Percentiles rank a stretch among this genome's conserved stretches.
These are phyloP conservation scores for Paramuricea clavata DNA, from an alignment of 92 coral and sea anemone species.

Conservation along the genomic window DNA sequence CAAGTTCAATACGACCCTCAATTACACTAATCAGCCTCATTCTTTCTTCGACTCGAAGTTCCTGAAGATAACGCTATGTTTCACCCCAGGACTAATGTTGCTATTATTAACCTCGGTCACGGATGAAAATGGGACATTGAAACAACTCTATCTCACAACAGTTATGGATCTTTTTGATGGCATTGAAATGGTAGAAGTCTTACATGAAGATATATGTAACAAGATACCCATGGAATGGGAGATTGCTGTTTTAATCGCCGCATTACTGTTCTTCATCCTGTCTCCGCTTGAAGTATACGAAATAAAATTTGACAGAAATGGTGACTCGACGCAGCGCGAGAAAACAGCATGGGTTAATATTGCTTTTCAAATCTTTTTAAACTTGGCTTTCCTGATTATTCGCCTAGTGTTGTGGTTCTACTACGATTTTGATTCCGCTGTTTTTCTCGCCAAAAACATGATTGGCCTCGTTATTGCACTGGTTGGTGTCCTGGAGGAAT, in stretches of 20 bases:
- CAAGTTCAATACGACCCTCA: too few relatives aligned
- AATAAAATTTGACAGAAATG: background rate
- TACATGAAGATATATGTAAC: conserved; percentile 18
- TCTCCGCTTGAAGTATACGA: background rate
- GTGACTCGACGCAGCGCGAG: background rate
- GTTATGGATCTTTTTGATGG: conserved; percentile 8
- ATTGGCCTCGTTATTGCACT: background rate
- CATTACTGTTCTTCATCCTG: background rate
- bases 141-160: background rate
- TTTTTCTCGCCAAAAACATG: background rate
- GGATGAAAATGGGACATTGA: background rate
- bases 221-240: background rate
- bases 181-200: background rate
- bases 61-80: conserved; percentile 1
- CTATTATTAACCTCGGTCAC: conserved; percentile 5
- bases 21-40: too few relatives aligned
- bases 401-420: background rate
- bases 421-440: conserved; percentile 15
- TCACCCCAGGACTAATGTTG: conserved; percentile 5
- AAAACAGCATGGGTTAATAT: background rate
- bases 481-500: background rate
- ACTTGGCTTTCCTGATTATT: conserved; percentile 18
- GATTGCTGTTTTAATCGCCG: background rate
- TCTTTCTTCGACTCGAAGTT: conserved; percentile 18
- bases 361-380: background rate